Conservation (phyloP, 30 jellyfish, hydroid and myxozoan species). For the Clytia hemisphaerica region DNA sequence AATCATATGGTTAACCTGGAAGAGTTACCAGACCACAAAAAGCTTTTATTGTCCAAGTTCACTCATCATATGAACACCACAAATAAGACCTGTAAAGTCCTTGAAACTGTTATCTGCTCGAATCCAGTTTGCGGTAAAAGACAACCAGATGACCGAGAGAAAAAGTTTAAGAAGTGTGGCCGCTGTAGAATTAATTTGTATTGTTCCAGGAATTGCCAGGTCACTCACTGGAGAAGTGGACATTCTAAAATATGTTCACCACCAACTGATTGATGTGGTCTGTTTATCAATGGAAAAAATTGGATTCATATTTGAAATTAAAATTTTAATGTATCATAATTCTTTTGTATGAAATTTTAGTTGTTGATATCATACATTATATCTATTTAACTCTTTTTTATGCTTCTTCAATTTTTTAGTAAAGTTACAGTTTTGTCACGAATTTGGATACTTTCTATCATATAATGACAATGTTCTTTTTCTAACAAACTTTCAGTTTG, state of each 20-base stretch:
- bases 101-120: not conserved
- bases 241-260: not conserved
- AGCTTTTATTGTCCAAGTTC: not conserved
- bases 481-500: too few relatives aligned
- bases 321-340: too few relatives aligned
- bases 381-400: too few relatives aligned
- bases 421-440: too few relatives aligned
- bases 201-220: not conserved
- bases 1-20: not conserved
- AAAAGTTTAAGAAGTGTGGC: not conserved
- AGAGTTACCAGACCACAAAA: slow-evolving; percentile 2
- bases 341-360: too few relatives aligned
- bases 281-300: too few relatives aligned
- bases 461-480: too few relatives aligned
- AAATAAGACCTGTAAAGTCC: not conserved
- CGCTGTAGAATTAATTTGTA: not conserved
- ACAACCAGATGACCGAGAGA: not conserved
- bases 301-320: too few relatives aligned
- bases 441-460: too few relatives aligned
- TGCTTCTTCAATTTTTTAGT: too few relatives aligned
- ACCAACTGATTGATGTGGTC: not conserved
- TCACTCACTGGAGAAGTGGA: slow-evolving; percentile 1
- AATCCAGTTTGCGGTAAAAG: not conserved
- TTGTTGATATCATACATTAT: too few relatives aligned
- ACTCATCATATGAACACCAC: not conserved